Percentiles rank a stretch among this genome's conserved stretches.
These are phyloP conservation scores for Hyles lineata DNA, from an alignment of 2,888 invertebrate species.

Conservation along the genomic window DNA sequence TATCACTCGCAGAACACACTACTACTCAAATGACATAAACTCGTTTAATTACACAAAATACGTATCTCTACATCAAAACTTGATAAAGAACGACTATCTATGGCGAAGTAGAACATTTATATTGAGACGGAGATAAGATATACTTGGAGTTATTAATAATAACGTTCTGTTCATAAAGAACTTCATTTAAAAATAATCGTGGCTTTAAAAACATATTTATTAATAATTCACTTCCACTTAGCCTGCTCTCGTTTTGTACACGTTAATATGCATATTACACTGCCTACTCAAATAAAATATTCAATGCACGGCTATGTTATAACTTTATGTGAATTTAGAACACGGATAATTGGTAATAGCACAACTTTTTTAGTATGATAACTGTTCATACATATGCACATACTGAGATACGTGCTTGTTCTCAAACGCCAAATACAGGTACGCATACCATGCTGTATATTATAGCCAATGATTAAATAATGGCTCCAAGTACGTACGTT, in stretches of 20 bases:
- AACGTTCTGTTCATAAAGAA: conserved; percentile 17
- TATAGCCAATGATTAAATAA: conserved; percentile 1
- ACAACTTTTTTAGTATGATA: not conserved
- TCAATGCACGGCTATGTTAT: conserved; percentile 3
- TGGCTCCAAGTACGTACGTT: not conserved
- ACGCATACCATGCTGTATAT: not conserved
- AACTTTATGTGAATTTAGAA: conserved; percentile 7
- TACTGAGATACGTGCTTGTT: not conserved
- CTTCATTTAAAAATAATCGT: conserved; percentile 18
- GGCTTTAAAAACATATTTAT: conserved; percentile 10
- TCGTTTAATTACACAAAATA: conserved; percentile 28
- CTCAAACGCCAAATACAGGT: not conserved
- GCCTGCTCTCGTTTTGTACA: conserved; percentile 17
- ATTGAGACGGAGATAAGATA: conserved; percentile 68
- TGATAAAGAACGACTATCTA: conserved; percentile 64
- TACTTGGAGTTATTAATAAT: conserved; percentile 29
- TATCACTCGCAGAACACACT: not conserved
- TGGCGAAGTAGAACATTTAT: conserved; percentile 62
- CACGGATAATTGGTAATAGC: conserved; percentile 1
- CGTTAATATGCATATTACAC: conserved; percentile 18
- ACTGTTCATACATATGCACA: not conserved
- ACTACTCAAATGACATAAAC: not conserved
- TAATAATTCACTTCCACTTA: conserved; percentile 10
- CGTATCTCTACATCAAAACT: conserved; percentile 36
- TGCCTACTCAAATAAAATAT: conserved; percentile 22